Base-by-base conservation (phyloP, 2,888 invertebrate species). In the Aphodius sticticus region DNA sequence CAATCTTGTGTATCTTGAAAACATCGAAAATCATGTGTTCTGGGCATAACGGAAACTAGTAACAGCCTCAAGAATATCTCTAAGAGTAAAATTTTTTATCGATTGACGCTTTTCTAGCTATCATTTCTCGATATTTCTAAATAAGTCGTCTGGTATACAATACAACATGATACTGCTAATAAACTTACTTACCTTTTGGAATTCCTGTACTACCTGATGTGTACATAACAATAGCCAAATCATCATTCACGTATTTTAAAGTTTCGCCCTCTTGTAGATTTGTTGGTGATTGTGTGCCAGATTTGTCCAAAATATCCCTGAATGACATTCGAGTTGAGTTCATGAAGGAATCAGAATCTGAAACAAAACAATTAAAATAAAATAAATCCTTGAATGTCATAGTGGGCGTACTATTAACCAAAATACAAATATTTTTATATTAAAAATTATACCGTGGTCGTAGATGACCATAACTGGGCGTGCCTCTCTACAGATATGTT, bases 171-270 rank as follows among this genome's bases (percentile, higher is more conserved):
- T 26, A 53, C 12, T 53, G 53, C 7, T 7, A 53, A 53, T 53
- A 12, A 53, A 53, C 1, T 53, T 1, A 72, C 37, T 83, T 86
- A 92, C 96, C 97, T 92, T 97, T 97, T 6, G 97, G 97, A 16
- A 95, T 90, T 0, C 97, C 97, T 0, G 97, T 97, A 86, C 97
- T 97, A 14, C 97, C 97, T 36, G 97, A 97, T 70, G 96, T 96
- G 85, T 96, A 96, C 16, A 96, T 89, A 16, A 96, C 93, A 75
- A 95, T 93, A 0, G 94, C 95, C 7, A 94, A 90, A 84, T 92
- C 91, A 72, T 91, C 90, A 35, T 88, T 89, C 0, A 87, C 82
- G 7, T 90, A 88, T 0, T 88, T 87, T 12, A 91, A 77, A 81
- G 85, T 88, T 83, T 91, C 91, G 83, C 84, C 88, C 9, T 90